Evolutionary conservation across 1,140 invertebrate species (phyloP), one percentile per base, ranked within the genome.

Genomic region (Cotesia glomerata): DNA sequence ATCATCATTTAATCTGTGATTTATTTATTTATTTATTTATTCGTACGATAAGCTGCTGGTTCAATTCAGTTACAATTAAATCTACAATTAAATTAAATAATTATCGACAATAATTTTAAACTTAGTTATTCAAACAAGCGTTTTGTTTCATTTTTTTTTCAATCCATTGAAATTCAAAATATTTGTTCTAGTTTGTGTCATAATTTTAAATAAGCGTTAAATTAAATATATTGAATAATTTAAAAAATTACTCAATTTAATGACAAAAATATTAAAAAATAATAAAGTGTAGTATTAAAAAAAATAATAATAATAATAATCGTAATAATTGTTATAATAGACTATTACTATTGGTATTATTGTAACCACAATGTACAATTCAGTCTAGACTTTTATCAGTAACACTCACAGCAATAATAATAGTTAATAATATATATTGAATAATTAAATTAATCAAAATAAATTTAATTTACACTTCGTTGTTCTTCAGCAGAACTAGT

Each of bases 331-430:
- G 35, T 64, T 56, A 66, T 49, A 45, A 18, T 34, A 58, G 39
- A n/a, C 62, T 14, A 39, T 65, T 54, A 71, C 61, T 66, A 66
- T 64, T 39, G 35, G 13, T 62, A 45, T 59, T 61, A 45, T 63
- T 45, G 34, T 61, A 16, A 59, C 35, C 63, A 58, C 51, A 66
- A 59, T 71, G 32, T 71, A 64, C 49, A 66, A 54, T 64, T 72
- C 70, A 72, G 70, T 72, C 70, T 72, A 72, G 62, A 66, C 63
- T 72, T 72, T 66, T 35, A 66, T 66, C 35, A 49, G 52, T 1
- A 36, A 58, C 56, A 59, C 18, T 52, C 69, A 61, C 69, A 64
- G 32, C 45, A 26, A 64, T 45, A 45, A 45, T 45, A 45, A 45
- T 45, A 8, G 11, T 5, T 7, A 45, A 45, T 45, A 45, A 45